Conservation (phyloP, 2,113 vertebrate genomes). For the Hemiprocne comata region DNA sequence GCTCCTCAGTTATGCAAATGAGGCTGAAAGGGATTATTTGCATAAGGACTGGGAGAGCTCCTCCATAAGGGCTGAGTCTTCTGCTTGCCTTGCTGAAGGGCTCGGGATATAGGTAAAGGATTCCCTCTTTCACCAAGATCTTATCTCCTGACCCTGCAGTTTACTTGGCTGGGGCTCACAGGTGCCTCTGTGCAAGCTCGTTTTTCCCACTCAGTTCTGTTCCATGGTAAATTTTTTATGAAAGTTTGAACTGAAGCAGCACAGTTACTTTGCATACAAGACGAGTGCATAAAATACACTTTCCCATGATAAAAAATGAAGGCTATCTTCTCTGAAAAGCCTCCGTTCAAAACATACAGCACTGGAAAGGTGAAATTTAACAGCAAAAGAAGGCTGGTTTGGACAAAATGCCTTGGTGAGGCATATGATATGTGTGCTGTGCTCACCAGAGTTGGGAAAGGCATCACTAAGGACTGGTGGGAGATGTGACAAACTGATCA, state of each 20-base stretch:
- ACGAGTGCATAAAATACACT: not conserved
- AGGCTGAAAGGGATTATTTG: not conserved
- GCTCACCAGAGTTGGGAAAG: not conserved
- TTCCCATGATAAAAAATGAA: not conserved
- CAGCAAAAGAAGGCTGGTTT: not conserved
- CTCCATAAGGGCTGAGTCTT: not conserved
- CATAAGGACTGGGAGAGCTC: not conserved
- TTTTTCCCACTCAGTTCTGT: not conserved
- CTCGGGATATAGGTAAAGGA: not conserved
- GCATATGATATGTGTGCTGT: not conserved
- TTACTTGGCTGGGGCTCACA: rapidly evolving
- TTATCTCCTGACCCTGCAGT: not conserved
- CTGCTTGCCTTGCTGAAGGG: rapidly evolving
- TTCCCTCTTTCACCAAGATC: rapidly evolving
- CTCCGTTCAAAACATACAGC: not conserved
- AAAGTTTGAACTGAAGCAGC: not conserved
- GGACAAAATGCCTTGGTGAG: not conserved
- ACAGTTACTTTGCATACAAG: not conserved
- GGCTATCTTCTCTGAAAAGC: not conserved
- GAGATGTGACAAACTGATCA: rapidly evolving
- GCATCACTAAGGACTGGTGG: not conserved
- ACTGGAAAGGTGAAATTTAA: not conserved
- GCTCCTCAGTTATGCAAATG: not conserved
- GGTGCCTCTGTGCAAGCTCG: not conserved
- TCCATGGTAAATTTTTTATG: not conserved